Conservation (phyloP, 2,113 vertebrate genomes). For the Protomyctophum bolini region DNA sequence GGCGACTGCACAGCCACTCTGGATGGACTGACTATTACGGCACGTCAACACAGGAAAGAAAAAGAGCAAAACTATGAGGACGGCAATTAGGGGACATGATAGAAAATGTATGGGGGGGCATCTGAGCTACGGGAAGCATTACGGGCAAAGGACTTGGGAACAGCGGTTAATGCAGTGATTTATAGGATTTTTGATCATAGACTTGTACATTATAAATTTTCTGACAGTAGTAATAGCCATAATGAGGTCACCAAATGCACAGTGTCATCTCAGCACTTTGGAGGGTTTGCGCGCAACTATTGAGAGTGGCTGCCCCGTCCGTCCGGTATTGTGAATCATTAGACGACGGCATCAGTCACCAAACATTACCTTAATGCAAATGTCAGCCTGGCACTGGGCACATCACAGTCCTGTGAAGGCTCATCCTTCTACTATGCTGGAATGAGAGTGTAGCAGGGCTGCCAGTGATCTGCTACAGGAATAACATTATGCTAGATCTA, state of each 20-base stretch:
- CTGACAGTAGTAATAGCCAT: constrained; percentile 68
- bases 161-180: constrained; percentile 67
- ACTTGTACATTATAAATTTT: constrained; percentile 71
- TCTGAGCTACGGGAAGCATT: constrained; percentile 26
- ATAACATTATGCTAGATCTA: constrained; percentile 52
- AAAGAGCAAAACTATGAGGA: constrained; percentile 78
- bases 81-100: constrained; percentile 71
- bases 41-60: constrained; percentile 76
- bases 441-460: constrained; percentile 7
- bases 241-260: constrained; percentile 74
- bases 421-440: constrained; percentile 7
- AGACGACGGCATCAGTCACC: constrained; percentile 58
- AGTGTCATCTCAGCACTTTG: constrained; percentile 77
- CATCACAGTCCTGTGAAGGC: constrained; percentile 31
- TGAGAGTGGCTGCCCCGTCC: constrained; percentile 44
- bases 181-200: constrained; percentile 70
- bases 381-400: constrained; percentile 61
- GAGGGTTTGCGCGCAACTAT: constrained; percentile 40
- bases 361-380: constrained; percentile 66
- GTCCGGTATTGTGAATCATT: constrained; percentile 51
- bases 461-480: constrained; percentile 30
- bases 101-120: constrained; percentile 56
- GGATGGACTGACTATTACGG: constrained; percentile 75
- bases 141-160: constrained; percentile 60
- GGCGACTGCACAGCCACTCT: constrained; percentile 70